Conservation (phyloP, 2,113 vertebrate genomes). For the Rhegmatorhina hoffmannsi region DNA sequence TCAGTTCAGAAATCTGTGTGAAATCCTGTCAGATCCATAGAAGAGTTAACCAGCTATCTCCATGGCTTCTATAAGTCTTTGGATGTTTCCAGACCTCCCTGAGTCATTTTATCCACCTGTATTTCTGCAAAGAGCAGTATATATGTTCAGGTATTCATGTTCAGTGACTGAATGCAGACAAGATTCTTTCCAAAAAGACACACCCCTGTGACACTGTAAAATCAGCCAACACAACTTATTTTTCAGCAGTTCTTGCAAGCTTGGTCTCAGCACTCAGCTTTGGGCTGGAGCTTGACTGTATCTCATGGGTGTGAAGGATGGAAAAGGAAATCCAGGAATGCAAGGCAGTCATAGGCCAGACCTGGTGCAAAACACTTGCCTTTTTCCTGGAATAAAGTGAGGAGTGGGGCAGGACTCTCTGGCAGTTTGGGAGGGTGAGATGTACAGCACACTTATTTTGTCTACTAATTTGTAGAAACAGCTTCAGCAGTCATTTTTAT, state of each 20-base stretch:
- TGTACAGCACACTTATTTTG: not conserved
- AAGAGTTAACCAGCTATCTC: constrained; percentile 48
- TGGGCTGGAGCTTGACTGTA: not conserved
- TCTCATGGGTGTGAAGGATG: rapidly evolving
- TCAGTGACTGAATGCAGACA: rapidly evolving
- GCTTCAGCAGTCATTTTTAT: not conserved
- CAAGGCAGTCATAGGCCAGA: not conserved
- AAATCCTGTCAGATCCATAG: constrained; percentile 25
- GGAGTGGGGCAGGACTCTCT: not conserved
- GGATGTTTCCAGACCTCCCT: constrained; percentile 22
- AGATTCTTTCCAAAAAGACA: not conserved
- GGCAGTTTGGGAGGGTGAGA: not conserved
- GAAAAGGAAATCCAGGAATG: not conserved
- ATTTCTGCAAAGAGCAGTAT: not conserved
- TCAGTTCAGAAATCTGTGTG: not conserved
- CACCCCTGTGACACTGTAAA: not conserved
- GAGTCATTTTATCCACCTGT: not conserved
- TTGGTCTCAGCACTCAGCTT: not conserved
- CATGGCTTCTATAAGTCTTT: constrained; percentile 25
- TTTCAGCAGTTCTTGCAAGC: not conserved
- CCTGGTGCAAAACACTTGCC: rapidly evolving
- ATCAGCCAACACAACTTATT: not conserved
- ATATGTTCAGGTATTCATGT: rapidly evolving
- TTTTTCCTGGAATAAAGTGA: not conserved
- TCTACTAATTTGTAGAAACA: not conserved